These are phyloP conservation scores for Copidosoma floridanum DNA, from an alignment of 1,140 invertebrate species.

Conservation along the genomic window DNA sequence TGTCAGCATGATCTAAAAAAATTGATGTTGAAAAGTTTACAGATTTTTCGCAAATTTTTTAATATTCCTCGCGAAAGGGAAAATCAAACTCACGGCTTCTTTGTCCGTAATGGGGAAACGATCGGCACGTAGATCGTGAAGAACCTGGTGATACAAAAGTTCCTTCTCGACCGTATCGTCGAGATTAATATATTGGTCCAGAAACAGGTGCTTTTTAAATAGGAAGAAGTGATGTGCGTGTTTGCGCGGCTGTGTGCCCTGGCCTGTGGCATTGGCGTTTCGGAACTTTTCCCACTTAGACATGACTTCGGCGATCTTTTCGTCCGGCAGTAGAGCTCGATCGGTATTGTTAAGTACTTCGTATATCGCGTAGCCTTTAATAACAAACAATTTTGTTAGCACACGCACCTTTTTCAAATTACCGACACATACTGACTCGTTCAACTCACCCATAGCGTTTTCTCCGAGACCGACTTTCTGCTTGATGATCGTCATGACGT, in stretches of 20 bases:
- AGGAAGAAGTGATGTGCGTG: slow-evolving; percentile 69
- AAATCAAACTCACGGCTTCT: slow-evolving; percentile 75
- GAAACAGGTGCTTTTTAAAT: slow-evolving; percentile 92
- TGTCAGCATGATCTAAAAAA: slow-evolving; percentile 83
- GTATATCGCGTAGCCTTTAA: slow-evolving; percentile 73
- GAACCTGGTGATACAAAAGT: slow-evolving; percentile 91
- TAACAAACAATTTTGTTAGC: background rate
- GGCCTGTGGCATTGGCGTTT: slow-evolving; percentile 57
- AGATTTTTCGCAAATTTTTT: background rate
- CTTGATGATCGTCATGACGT: slow-evolving; percentile 86
- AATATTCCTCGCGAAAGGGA: background rate
- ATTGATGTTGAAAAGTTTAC: slow-evolving; percentile 17
- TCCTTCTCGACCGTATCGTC: slow-evolving; percentile 92
- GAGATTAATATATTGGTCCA: slow-evolving; percentile 79
- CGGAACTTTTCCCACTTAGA: slow-evolving; percentile 91
- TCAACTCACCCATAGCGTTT: slow-evolving; percentile 67
- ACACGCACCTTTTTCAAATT: slow-evolving; percentile 4
- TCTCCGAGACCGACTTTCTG: slow-evolving; percentile 88
- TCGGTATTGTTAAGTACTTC: slow-evolving; percentile 80
- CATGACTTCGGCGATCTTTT: slow-evolving; percentile 91
- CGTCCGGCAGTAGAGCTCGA: slow-evolving; percentile 76
- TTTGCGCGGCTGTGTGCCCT: slow-evolving; percentile 48
- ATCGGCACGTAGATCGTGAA: slow-evolving; percentile 86
- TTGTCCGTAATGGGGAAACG: slow-evolving; percentile 87
- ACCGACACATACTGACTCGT: slow-evolving; percentile 3